Percentiles rank a stretch among this genome's conserved stretches.
phyloP scores from a whole-genome alignment of 2,797 vertebrate genomes.

The Brachymystax lenok region DNA sequence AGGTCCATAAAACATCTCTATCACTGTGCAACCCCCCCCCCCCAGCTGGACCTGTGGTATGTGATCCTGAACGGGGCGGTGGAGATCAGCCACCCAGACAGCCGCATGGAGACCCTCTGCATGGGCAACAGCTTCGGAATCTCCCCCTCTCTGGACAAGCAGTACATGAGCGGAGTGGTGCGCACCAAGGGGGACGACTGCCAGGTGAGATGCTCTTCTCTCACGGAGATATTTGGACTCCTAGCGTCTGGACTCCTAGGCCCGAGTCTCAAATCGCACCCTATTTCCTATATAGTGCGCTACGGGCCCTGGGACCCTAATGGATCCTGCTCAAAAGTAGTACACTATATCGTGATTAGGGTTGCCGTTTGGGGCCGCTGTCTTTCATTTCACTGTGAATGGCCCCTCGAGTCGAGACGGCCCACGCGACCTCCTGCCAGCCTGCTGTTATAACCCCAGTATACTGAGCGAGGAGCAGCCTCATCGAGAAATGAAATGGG shows the following conservation, averaged over 20 bases:
- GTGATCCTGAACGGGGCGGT: slow-evolving; percentile 96
- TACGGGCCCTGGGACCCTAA: too few relatives aligned
- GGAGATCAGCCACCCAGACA: slow-evolving; percentile 87
- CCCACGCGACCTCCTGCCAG: background rate
- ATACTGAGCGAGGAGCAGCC: background rate
- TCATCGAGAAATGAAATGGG: background rate
- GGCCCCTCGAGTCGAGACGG: background rate
- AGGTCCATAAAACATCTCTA: background rate
- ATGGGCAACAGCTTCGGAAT: slow-evolving; percentile 99
- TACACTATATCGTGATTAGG: too few relatives aligned
- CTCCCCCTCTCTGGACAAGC: slow-evolving; percentile 89
- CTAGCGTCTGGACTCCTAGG: too few relatives aligned
- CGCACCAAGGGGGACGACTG: slow-evolving; percentile 95
- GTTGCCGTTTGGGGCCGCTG: too few relatives aligned
- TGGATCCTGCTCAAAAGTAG: too few relatives aligned
- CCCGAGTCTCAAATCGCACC: background rate
- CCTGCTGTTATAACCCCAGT: background rate
- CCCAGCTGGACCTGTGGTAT: slow-evolving; percentile 94
- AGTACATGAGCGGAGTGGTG: slow-evolving; percentile 91
- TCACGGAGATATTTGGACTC: too few relatives aligned
- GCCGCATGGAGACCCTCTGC: slow-evolving; percentile 88
- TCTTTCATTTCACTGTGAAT: background rate
- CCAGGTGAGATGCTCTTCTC: slow-evolving; percentile 78
- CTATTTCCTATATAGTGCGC: background rate
- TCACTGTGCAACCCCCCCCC: background rate